Conservation (phyloP, 2,113 vertebrate genomes). For the Melanerpes formicivorus region DNA sequence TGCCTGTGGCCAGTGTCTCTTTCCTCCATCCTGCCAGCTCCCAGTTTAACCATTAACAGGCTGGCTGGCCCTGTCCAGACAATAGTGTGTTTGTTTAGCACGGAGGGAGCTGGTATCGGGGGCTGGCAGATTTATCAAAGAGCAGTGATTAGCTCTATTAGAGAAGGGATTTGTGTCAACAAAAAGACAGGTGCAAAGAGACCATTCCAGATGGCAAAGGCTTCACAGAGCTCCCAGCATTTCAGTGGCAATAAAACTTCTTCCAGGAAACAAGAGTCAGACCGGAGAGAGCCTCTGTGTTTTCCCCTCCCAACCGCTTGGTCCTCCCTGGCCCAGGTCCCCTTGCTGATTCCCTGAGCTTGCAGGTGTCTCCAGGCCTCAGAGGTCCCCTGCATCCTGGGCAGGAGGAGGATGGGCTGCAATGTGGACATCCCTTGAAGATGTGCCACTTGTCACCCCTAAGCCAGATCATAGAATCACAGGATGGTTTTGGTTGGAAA, state of each 20-base stretch:
- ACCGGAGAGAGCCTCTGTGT: neutral
- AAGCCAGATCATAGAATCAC: too few species aligned
- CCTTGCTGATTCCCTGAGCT: neutral
- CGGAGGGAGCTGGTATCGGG: slow-evolving; percentile 72
- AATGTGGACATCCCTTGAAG: neutral
- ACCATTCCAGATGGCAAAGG: slow-evolving; percentile 77
- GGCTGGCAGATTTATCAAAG: slow-evolving; percentile 87
- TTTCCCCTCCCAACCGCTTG: neutral
- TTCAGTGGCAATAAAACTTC: slow-evolving; percentile 80
- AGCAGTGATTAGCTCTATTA: slow-evolving; percentile 84
- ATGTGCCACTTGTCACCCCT: neutral
- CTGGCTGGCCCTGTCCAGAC: slow-evolving; percentile 58
- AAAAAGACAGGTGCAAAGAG: slow-evolving; percentile 86
- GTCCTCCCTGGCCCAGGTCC: neutral
- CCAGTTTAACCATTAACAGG: slow-evolving; percentile 83
- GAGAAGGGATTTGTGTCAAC: slow-evolving; percentile 91
- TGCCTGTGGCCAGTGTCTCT: neutral
- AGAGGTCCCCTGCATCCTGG: neutral
- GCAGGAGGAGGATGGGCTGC: neutral
- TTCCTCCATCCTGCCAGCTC: neutral
- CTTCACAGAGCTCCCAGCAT: slow-evolving; percentile 70
- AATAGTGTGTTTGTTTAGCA: slow-evolving; percentile 78
- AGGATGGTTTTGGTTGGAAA: too few species aligned
- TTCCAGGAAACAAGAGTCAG: slow-evolving; percentile 67
- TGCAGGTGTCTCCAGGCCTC: neutral